Evolutionary conservation across 2,797 vertebrate species (phyloP).

Genomic region (Cyprinodon diabolis): DNA sequence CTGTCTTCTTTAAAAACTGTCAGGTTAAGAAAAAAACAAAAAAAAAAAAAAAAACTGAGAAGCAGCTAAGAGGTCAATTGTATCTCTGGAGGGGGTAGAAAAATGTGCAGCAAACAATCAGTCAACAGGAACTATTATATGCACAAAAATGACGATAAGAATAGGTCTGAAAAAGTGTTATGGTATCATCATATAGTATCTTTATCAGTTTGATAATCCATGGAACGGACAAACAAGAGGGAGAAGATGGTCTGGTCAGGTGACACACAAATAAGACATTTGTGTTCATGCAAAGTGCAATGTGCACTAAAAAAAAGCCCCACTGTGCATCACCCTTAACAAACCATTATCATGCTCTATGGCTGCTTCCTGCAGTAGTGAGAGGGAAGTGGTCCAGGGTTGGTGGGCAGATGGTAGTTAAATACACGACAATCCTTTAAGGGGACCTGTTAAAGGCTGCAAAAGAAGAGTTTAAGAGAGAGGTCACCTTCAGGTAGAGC

Average conservation of each 20-base stretch:
- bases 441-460: not conserved
- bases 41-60: not conserved
- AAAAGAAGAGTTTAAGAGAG: not conserved
- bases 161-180: not conserved
- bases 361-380: not conserved
- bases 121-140: not conserved
- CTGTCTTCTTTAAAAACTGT: not conserved
- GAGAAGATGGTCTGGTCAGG: not conserved
- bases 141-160: not conserved
- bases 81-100: not conserved
- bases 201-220: not conserved
- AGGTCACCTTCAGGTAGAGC: not conserved
- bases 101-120: not conserved
- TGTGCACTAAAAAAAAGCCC: not conserved
- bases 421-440: not conserved
- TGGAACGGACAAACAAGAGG: not conserved
- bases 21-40: not conserved
- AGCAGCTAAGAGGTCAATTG: no score
- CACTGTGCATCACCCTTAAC: not conserved
- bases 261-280: not conserved
- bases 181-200: not conserved
- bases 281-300: not conserved
- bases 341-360: not conserved
- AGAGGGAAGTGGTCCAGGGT: not conserved
- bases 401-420: not conserved